Evolutionary conservation across 2,797 vertebrate species (phyloP).

Genomic region (Hapalemur alaotrensis): DNA sequence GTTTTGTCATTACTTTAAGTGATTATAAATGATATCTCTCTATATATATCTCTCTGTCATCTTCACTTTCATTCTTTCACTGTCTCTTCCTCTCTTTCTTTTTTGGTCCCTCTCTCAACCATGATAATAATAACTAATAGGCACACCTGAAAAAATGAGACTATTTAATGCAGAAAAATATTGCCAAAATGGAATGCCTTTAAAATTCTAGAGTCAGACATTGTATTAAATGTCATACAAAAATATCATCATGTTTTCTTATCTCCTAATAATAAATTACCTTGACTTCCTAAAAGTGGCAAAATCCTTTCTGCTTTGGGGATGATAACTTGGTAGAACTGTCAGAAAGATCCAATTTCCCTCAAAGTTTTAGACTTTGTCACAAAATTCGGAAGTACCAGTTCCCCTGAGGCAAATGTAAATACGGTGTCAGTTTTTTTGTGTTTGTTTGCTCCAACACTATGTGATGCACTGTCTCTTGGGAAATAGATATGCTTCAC

Average conservation of each 20-base stretch:
- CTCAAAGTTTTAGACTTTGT: slow-evolving; percentile 39
- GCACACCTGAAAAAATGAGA: background rate
- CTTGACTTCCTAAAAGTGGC: background rate
- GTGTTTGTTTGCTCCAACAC: background rate
- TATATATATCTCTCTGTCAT: fast-evolving
- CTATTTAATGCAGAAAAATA: background rate
- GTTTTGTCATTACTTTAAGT: background rate
- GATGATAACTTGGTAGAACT: background rate
- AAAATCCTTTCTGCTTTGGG: background rate
- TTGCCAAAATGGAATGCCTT: background rate
- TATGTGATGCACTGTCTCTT: background rate
- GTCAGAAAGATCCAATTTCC: slow-evolving; percentile 51
- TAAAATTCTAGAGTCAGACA: background rate
- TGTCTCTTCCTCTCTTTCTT: background rate
- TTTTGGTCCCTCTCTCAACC: background rate
- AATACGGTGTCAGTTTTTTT: slow-evolving; percentile 24
- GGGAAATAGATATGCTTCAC: slow-evolving; percentile 17
- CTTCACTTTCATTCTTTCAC: background rate
- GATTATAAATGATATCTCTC: background rate
- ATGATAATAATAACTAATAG: background rate
- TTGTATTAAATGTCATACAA: background rate
- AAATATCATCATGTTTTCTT: background rate
- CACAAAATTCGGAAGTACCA: slow-evolving; percentile 8
- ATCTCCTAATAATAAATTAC: background rate
- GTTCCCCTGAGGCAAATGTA: slow-evolving; percentile 24